Conservation (phyloP, 2,888 invertebrate genomes). For the Sphaerophoria taeniata region DNA sequence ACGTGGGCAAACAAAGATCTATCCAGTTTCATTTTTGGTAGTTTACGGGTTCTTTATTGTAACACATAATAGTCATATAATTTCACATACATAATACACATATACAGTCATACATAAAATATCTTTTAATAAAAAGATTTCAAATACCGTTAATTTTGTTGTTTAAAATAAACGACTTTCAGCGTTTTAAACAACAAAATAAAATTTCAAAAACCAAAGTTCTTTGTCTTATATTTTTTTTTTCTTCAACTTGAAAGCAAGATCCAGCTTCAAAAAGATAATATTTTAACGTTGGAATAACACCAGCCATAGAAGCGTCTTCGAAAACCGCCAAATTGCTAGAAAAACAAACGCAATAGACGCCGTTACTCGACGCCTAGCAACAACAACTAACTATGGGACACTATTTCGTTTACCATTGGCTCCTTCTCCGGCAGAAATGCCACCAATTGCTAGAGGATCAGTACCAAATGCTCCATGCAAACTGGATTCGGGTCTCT, state of each 20-base stretch:
- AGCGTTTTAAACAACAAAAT: conserved; percentile 34
- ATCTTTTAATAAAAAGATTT: conserved; percentile 13
- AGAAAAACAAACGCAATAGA: conserved; percentile 56
- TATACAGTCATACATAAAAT: conserved; percentile 40
- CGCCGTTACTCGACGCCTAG: conserved; percentile 30
- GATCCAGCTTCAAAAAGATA: conserved; percentile 5
- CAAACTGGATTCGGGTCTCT: conserved; percentile 60
- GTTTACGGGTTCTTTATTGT: conserved; percentile 22
- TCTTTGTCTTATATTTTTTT: background rate
- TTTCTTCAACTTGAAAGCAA: conserved; percentile 7
- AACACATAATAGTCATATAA: conserved; percentile 47
- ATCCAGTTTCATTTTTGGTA: background rate
- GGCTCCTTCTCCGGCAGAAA: conserved; percentile 5
- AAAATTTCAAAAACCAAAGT: background rate
- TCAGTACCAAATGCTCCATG: conserved; percentile 65
- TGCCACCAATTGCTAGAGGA: conserved; percentile 42
- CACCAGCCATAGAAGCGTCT: conserved; percentile 48
- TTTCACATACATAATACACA: conserved; percentile 56
- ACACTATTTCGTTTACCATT: conserved; percentile 63
- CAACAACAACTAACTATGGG: conserved; percentile 54
- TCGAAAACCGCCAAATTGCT: conserved; percentile 60
- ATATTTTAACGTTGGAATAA: conserved; percentile 48
- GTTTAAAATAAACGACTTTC: conserved; percentile 34
- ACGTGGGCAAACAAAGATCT: no score
- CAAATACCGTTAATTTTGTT: conserved; percentile 45